Evolutionary conservation across 2,113 vertebrate species (phyloP), one percentile per base, ranked within the genome.

Genomic region (Antennarius striatus): DNA sequence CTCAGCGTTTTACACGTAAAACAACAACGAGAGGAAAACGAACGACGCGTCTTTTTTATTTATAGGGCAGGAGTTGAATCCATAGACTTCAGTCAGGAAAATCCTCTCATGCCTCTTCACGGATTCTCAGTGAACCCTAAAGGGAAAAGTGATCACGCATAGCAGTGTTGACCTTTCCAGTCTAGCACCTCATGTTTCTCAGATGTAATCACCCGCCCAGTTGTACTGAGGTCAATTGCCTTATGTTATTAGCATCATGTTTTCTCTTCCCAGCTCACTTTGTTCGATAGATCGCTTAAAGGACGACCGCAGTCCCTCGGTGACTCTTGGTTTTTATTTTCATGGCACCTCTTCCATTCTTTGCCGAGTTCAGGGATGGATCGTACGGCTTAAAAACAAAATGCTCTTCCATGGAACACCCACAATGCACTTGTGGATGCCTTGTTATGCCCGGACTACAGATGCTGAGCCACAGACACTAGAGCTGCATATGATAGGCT

Each of bases 341-440:
- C 75, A 58, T 68, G 64, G 83, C 86, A 78, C 76, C 71, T 85
- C 82, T 85, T 88, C 82, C 75, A 76, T 84, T 81, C 68, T 77
- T 88, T 86, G 84, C 81, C 68, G 73, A 85, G 86, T 89, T 90
- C 89, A 85, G 87, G 89, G 89, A 88, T 84, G 83, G 79, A 82
- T 82, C 57, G 67, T 81, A 85, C 80, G 69, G 86, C 86, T 88
- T 85, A 75, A 86, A 90, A 81, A 86, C 83, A 80, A 40, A 40
- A 40, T 14, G 87, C 86, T 89, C 88, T 90, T 90, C 90, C 90
- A 88, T 77, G 74, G 80, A 81, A 87, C 68, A 63, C 80, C 82
- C 84, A 84, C 84, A 87, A 87, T 84, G 86, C 86, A 85, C 80
- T 85, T 85, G 82, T 77, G 77, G 84, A 75, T 2, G 73, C 76